A percentile compares a stretch with the other conserved stretches of the same genome.
Evolutionary conservation across 2,888 invertebrate species (phyloP).

Genomic region (Apamea monoglypha): DNA sequence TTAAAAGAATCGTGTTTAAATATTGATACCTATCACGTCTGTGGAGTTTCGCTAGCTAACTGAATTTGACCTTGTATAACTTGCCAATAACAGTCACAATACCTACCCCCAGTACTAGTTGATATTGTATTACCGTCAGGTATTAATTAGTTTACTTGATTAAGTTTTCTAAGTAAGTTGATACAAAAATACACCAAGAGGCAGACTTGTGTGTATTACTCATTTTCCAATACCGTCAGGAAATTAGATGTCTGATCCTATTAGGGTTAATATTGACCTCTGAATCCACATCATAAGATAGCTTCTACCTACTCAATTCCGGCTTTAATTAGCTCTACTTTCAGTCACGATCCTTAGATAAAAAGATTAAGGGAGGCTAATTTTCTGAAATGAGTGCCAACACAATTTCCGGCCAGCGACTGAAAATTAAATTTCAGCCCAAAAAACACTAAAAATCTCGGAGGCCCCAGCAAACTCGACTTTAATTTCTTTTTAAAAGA

Average conservation of each 20-base stretch:
- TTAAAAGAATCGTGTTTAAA: too few relatives aligned
- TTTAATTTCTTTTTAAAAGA: conserved; percentile 86
- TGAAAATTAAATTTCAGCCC: conserved; percentile 69
- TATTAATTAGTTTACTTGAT: background rate
- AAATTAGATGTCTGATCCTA: background rate
- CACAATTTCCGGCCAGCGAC: conserved; percentile 62
- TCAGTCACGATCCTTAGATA: conserved; percentile 30
- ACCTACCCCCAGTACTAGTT: background rate
- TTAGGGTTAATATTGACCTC: conserved; percentile 1
- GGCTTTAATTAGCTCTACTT: conserved; percentile 43
- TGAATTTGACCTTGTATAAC: background rate
- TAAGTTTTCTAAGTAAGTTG: background rate
- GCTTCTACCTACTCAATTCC: conserved; percentile 20
- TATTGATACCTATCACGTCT: too few relatives aligned
- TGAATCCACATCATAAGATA: conserved; percentile 8
- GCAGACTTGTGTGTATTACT: background rate
- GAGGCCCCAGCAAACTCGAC: conserved; percentile 74
- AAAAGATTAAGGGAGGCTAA: conserved; percentile 53
- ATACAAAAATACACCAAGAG: background rate
- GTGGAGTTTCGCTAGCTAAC: too few relatives aligned
- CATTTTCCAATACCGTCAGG: background rate
- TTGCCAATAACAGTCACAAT: background rate
- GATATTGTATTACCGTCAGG: background rate
- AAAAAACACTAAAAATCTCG: conserved; percentile 76
- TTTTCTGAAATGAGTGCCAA: conserved; percentile 62